Base-by-base conservation (phyloP, 2,797 vertebrate genomes). In the Premnoplex brunnescens region DNA sequence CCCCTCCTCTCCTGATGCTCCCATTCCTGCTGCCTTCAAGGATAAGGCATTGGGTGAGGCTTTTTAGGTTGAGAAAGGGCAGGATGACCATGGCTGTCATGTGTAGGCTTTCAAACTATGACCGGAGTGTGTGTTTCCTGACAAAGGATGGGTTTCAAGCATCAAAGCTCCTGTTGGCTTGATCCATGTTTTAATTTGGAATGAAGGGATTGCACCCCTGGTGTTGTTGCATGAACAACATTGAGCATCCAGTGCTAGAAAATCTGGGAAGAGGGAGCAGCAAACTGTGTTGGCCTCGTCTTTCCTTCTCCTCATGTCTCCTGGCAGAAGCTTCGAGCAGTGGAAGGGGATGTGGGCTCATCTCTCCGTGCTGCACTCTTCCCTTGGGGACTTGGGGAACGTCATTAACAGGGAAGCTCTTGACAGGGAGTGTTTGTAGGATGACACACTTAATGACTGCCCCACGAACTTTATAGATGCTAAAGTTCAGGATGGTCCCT, bases 81-180 rank as follows among this genome's bases (percentile, higher is more conserved):
- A 46, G 39, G 39, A n/a, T 55, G 3, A 37, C 41, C 12, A 0
- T 0, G 43, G 10, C 17, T 0, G 1, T 16, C 63, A 5, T 13
- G 20, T 39, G 54, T 20, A 23, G 52, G 21, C 19, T 41, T 56
- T 49, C 36, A 48, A 5, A 36, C 8, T 5, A 4, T 21, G 32
- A 17, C 19, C 26, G 9, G 60, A 32, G 4, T 4, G 4, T 27
- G 41, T 18, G 3, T 63, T 74, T n/a, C 20, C 3, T 9, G 10
- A 16, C 4, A 24, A 5, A 24, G 0, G 20, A 10, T 30, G 0
- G 0, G 1, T 22, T 6, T 36, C 39, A 67, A 68, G 54, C 20
- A 0, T 49, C n/a, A 26, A 7, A 75, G 41, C n/a, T 79, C 4
- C 27, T 32, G 1, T 18, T 18, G 54, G 32, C 8, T 14, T 14